phyloP scores from a whole-genome alignment of 2,888 invertebrate species.

The Ethmia dodecea region DNA sequence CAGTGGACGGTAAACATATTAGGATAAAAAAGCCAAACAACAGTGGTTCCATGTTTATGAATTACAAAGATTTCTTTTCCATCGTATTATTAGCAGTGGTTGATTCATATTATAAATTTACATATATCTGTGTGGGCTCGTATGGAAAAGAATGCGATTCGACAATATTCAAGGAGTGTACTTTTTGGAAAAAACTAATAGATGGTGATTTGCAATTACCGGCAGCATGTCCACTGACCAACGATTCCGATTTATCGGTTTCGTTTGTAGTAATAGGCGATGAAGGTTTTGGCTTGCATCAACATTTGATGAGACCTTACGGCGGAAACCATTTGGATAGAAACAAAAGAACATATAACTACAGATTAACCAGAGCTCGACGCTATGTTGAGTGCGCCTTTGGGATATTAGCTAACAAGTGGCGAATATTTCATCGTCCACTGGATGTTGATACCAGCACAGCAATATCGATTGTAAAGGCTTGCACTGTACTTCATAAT shows the following conservation, averaged over 20 bases:
- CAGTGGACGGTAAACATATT: slow-evolving; percentile 28
- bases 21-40: slow-evolving; percentile 21
- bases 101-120: slow-evolving; percentile 25
- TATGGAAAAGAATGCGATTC: slow-evolving; percentile 18
- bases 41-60: slow-evolving; percentile 24
- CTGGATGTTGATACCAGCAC: slow-evolving; percentile 19
- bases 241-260: slow-evolving; percentile 13
- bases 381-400: slow-evolving; percentile 19
- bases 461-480: slow-evolving; percentile 21
- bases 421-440: slow-evolving; percentile 21
- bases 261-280: slow-evolving; percentile 21
- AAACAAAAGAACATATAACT: slow-evolving; percentile 13
- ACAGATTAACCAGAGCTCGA: slow-evolving; percentile 15
- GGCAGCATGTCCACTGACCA: no score
- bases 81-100: slow-evolving; percentile 24
- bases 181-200: no score
- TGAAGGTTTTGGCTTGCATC: slow-evolving; percentile 21
- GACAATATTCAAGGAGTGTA: slow-evolving; percentile 13
- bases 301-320: slow-evolving; percentile 17
- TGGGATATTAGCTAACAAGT: slow-evolving; percentile 20
- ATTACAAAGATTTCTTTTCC: slow-evolving; percentile 24
- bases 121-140: slow-evolving; percentile 19
- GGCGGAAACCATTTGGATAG: slow-evolving; percentile 19
- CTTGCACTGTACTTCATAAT: slow-evolving; percentile 21
- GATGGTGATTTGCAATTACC: no score